Conservation (phyloP, 2,797 vertebrate species). For the Lateolabrax maculatus region DNA sequence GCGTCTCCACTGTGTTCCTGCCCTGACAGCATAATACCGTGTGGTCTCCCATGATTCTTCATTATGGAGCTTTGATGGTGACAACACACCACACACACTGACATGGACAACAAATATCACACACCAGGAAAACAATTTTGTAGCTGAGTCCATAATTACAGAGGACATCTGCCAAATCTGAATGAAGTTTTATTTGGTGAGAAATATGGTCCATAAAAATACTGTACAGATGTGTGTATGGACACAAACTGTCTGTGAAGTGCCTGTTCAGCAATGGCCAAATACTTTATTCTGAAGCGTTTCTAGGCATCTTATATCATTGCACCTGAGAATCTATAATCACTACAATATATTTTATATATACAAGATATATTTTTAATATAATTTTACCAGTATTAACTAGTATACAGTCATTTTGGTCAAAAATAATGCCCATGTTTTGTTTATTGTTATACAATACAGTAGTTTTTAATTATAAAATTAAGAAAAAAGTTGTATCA, state of each 20-base stretch:
- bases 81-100: conserved; percentile 6
- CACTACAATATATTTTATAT: too few relatives aligned
- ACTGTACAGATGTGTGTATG: not conserved
- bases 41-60: conserved; percentile 23
- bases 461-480: too few relatives aligned
- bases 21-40: conserved; percentile 6
- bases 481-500: too few relatives aligned
- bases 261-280: too few relatives aligned
- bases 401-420: too few relatives aligned
- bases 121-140: conserved; percentile 5
- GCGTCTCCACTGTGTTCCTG: conserved; percentile 14
- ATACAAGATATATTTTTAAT: too few relatives aligned
- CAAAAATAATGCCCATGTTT: too few relatives aligned
- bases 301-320: not conserved
- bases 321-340: not conserved
- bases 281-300: not conserved
- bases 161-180: not conserved
- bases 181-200: not conserved
- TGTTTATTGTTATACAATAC: too few relatives aligned
- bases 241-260: too few relatives aligned
- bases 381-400: too few relatives aligned
- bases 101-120: not conserved
- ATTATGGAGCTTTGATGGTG: conserved; percentile 27
- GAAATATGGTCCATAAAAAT: not conserved
- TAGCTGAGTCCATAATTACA: conserved; percentile 25